A percentile compares a stretch with the other conserved stretches of the same genome.
Evolutionary conservation across 2,888 invertebrate genomes (phyloP).

Genomic region (Caenorhabditis wallacei): DNA sequence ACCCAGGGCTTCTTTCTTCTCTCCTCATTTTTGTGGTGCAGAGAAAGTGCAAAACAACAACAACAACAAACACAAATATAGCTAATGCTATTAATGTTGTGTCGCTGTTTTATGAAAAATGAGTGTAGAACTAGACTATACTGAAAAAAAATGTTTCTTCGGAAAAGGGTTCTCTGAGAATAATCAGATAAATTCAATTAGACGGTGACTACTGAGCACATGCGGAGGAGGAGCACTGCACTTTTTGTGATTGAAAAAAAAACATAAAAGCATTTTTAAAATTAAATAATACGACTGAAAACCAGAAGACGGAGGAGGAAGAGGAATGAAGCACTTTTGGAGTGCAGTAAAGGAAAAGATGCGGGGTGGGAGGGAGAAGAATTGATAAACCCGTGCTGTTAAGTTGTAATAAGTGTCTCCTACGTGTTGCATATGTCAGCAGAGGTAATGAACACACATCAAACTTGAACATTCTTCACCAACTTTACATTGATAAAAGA

Average conservation of each 20-base stretch:
- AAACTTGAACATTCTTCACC: constrained; percentile 23
- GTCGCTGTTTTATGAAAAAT: not conserved
- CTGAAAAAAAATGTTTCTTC: no score
- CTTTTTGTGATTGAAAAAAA: constrained; percentile 6
- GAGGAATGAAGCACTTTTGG: constrained; percentile 28
- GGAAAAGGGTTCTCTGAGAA: not conserved
- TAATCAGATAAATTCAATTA: constrained; percentile 28
- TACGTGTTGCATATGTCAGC: constrained; percentile 44
- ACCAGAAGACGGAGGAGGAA: not conserved
- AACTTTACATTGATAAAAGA: constrained; percentile 36
- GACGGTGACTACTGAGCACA: constrained; percentile 19
- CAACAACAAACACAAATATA: constrained; percentile 46
- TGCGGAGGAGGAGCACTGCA: constrained; percentile 7
- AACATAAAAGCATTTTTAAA: not conserved
- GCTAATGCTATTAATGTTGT: constrained; percentile 46
- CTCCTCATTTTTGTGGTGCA: constrained; percentile 21
- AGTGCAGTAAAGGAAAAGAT: constrained; percentile 30
- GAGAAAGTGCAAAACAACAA: constrained; percentile 43
- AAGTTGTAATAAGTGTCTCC: constrained; percentile 57
- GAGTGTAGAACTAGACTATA: no score
- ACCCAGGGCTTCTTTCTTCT: constrained; percentile 33
- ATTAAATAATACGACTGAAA: not conserved
- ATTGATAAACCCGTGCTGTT: constrained; percentile 59
- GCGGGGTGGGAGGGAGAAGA: not conserved
- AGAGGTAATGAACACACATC: constrained; percentile 49